These are phyloP conservation scores for Nothobranchius kuhntae DNA, from an alignment of 2,113 vertebrate species.

Conservation along the genomic window DNA sequence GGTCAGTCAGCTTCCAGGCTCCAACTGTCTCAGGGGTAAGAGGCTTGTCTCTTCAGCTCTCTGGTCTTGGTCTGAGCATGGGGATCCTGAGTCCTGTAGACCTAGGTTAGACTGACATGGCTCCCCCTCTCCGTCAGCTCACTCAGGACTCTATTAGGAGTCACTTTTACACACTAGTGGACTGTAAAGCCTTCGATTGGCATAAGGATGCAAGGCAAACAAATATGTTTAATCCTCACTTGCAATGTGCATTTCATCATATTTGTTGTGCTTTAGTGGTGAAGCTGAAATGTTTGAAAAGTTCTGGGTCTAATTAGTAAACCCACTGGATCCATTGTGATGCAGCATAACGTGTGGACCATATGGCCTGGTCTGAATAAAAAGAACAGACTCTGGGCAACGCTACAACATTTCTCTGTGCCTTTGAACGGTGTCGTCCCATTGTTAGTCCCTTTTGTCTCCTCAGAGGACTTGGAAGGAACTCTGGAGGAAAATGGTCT, in stretches of 20 bases:
- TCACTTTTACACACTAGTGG: too few relatives aligned
- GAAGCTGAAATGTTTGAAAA: constrained; percentile 19
- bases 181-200: too few relatives aligned
- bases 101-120: constrained; percentile 14
- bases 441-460: background rate
- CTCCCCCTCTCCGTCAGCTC: constrained; percentile 9
- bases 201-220: too few relatives aligned
- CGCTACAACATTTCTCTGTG: background rate
- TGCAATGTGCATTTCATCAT: constrained; percentile 20
- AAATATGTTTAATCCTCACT: too few relatives aligned
- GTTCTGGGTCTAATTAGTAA: constrained; percentile 32
- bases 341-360: constrained; percentile 36
- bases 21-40: background rate
- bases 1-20: constrained; percentile 44
- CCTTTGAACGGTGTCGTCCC: background rate
- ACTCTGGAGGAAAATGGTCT: background rate
- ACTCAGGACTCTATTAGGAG: constrained; percentile 14
- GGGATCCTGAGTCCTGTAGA: background rate
- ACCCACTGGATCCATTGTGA: constrained; percentile 19
- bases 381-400: constrained; percentile 6
- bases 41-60: background rate
- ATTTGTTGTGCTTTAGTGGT: background rate
- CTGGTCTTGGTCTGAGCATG: constrained; percentile 1
- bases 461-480: background rate
- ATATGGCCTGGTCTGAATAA: constrained; percentile 36